Evolutionary conservation across 2,888 invertebrate genomes (phyloP), one percentile per base, ranked within the genome.

Genomic region (Actias luna): DNA sequence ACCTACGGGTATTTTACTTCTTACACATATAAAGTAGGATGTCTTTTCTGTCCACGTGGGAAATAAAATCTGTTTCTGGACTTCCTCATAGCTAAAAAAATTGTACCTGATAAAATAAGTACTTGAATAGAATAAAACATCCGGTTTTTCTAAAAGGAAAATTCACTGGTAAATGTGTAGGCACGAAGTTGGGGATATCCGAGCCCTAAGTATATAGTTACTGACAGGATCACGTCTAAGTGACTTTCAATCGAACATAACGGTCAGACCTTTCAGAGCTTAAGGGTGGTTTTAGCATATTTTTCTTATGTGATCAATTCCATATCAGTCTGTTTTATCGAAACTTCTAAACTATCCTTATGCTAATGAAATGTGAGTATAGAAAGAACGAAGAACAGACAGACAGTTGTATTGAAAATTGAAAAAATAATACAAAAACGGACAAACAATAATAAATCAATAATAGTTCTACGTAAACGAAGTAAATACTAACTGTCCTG

Each of bases 191-290:
- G 12, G 22, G 25, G 36, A 50, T 12, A 50, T 50, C 25, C 12
- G 22, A 22, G 3, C 7, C 46, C 46, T 50, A 50, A 50, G 46
- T 50, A 50, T 7, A 50, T 50, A 50, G 16, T 31, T 57, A 42
- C 58, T 46, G 4, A 18, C 42, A 50, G 46, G 50, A 50, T 62
- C 75, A 72, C 70, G 76, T 76, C 84, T 89, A 90, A 90, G 89
- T 85, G 89, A 89, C 83, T 88, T 89, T 86, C 83, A 77, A 89
- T 88, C 73, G 84, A 87, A 87, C 89, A 88, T 86, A 88, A 88
- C 87, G 87, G 78, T 73, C 72, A 76, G 80, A 77, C 82, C 81
- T 83, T 83, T 74, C 65, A 67, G 79, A 74, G 80, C 67, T 64
- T 61, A 65, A 25, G 87, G 86, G 84, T 82, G 86, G 85, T 87